Evolutionary conservation across 1,140 invertebrate genomes (phyloP).

Genomic region (Mesaphorura yosii): DNA sequence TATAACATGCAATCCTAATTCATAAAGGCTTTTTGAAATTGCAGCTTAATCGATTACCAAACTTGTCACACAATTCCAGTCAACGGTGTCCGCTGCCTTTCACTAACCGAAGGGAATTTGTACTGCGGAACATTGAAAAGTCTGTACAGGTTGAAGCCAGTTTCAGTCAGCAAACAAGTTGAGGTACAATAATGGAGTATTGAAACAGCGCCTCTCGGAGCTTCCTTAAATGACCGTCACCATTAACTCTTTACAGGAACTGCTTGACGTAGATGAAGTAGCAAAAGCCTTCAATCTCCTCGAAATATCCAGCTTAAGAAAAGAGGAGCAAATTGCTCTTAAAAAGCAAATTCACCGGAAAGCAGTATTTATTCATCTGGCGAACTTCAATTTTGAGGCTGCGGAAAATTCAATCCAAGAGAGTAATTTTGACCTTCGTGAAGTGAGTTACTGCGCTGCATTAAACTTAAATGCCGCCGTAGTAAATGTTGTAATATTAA

Average conservation of each 20-base stretch:
- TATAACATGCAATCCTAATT: too few relatives aligned
- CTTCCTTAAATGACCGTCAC: too few relatives aligned
- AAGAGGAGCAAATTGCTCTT: conserved; percentile 10
- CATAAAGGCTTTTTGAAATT: neutral
- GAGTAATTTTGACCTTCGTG: conserved; percentile 22
- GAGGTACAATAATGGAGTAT: too few relatives aligned
- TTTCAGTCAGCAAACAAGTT: conserved; percentile 28
- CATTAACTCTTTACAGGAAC: too few relatives aligned
- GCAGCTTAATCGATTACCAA: conserved; percentile 5
- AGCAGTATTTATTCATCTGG: conserved; percentile 21
- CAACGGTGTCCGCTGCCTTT: conserved; percentile 15
- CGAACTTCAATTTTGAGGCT: conserved; percentile 14
- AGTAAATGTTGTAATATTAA: too few relatives aligned
- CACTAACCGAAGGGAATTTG: conserved; percentile 26
- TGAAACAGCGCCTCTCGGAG: too few relatives aligned
- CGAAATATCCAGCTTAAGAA: conserved; percentile 17
- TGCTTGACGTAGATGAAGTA: conserved; percentile 20
- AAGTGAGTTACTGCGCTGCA: conserved; percentile 22
- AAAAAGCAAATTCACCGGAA: conserved; percentile 19
- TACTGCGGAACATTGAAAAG: conserved; percentile 22
- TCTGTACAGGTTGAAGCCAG: conserved; percentile 21
- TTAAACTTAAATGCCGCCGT: too few relatives aligned
- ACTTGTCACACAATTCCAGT: conserved; percentile 4
- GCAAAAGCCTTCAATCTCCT: conserved; percentile 23
- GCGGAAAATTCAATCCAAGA: conserved; percentile 17